Evolutionary conservation across 2,888 invertebrate species (phyloP).

Genomic region (Sycophila texana): DNA sequence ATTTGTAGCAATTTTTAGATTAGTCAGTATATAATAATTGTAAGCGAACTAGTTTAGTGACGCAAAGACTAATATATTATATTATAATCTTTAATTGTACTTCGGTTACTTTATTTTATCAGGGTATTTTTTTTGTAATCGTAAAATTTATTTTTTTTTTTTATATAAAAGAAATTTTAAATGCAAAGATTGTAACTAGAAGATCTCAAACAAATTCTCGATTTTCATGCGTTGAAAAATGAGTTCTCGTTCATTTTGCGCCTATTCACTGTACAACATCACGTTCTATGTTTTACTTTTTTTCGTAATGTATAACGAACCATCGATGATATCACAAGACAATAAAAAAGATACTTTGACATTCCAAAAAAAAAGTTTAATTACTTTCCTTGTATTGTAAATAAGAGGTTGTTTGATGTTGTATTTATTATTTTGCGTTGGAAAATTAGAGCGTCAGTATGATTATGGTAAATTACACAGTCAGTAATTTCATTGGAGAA

Average conservation of each 20-base stretch:
- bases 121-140: conserved; percentile 8
- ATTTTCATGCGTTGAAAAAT: neutral
- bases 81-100: neutral
- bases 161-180: neutral
- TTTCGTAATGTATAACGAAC: conserved; percentile 32
- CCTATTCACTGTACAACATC: neutral
- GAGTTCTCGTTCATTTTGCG: neutral
- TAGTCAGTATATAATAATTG: conserved; percentile 12
- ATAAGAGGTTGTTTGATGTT: neutral
- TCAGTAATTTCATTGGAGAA: too few species aligned
- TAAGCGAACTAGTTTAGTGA: neutral
- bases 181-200: conserved; percentile 4
- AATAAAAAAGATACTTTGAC: conserved; percentile 42
- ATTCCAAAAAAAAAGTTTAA: neutral
- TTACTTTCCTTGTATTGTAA: conserved; percentile 4
- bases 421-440: neutral
- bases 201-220: conserved; percentile 13
- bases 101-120: conserved; percentile 17
- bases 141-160: neutral
- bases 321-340: conserved; percentile 20
- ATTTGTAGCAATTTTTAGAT: conserved; percentile 23
- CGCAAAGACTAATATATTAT: neutral
- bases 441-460: too few species aligned
- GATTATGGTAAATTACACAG: too few species aligned
- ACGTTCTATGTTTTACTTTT: conserved; percentile 15